These are phyloP conservation scores for Euthynnus affinis DNA, from an alignment of 2,797 vertebrate species.

Conservation along the genomic window DNA sequence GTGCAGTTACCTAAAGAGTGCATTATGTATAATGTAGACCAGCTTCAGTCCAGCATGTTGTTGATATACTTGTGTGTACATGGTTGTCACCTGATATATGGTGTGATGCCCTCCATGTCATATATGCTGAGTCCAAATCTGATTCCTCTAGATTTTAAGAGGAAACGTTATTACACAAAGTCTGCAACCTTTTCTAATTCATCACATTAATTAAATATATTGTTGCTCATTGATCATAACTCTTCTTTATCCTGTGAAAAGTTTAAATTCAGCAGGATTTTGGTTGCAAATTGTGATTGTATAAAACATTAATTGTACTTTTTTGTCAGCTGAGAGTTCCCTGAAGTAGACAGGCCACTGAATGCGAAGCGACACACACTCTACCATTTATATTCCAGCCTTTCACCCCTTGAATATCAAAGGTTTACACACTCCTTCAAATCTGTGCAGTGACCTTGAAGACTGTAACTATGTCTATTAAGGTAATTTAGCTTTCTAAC, in stretches of 20 bases:
- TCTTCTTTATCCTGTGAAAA: not conserved
- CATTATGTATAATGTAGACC: no score
- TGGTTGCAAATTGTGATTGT: not conserved
- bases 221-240: not conserved
- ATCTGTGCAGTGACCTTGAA: not conserved
- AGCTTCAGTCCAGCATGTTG: no score
- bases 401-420: not conserved
- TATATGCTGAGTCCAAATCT: no score
- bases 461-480: not conserved
- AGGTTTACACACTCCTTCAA: not conserved
- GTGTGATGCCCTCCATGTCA: no score
- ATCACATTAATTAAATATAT: not conserved
- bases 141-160: not conserved
- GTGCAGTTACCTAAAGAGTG: no score
- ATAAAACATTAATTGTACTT: not conserved
- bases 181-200: not conserved
- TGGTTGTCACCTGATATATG: no score
- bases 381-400: not conserved
- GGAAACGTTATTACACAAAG: not conserved
- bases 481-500: not conserved
- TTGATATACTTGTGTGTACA: no score
- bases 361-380: not conserved
- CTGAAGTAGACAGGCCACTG: not conserved
- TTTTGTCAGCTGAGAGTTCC: conserved; percentile 6
- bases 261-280: not conserved